Base-by-base conservation (phyloP, 2,888 invertebrate species). In the Lordiphosa fenestrarum region DNA sequence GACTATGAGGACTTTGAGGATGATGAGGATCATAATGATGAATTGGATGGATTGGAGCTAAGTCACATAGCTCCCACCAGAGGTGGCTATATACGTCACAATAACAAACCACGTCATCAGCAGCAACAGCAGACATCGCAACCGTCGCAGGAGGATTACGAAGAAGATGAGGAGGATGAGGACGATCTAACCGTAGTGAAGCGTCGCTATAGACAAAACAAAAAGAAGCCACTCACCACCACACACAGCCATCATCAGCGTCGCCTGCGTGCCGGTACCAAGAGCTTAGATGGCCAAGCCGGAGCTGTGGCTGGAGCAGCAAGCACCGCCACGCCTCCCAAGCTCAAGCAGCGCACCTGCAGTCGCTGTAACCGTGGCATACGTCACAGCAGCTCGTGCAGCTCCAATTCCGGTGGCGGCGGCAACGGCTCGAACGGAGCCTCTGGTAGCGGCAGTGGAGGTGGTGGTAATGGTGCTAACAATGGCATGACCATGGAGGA, bases 401-500 rank as follows among this genome's bases (percentile, higher is more conserved):
- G 95, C 33, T 89, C 89, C 83, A 92, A 92, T 67, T 88, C 87
- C 13, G 86, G 78, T 3, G 86, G 85, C 5, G 92, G 92, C 7
- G 44, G 30, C 30, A 66, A 67, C 6, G 84, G 72, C 47, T 73
- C 73, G 33, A 76, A 66, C 53, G 59, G 50, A 15, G 35, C n/a
- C 2, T 46, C 37, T 6, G 63, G 49, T 21, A 41, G 35, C 57
- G 74, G 68, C 47, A 74, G 73, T 25, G 84, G 74, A n/a, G 74
- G 64, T 19, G 51, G 47, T 42, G 69, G 68, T 53, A 72, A 62
- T 55, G 82, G 68, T 92, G 93, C 75, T 39, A 73, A 62, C 49
- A 75, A 65, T 30, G 82, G 82, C 69, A 94, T 94, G 93, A 95
- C 95, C 10, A 90, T 96, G 84, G 96, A 96, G 74, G 96, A 96